Base-by-base conservation (phyloP, 2,888 invertebrate species). In the Thysanoteuthis rhombus region DNA sequence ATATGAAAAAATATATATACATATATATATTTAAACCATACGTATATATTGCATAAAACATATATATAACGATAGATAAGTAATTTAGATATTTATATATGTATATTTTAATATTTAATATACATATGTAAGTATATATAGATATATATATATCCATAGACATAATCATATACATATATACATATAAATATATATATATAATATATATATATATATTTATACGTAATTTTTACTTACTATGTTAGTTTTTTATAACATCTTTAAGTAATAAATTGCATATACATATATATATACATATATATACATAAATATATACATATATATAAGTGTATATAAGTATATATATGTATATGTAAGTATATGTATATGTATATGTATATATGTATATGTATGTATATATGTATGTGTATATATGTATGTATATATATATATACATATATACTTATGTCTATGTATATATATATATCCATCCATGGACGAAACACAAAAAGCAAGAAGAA, bases 401-500 rank as follows among this genome's bases (percentile, higher is more conserved):
- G 19, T 75, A n/a, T 75, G 12, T 75, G n/a, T 75, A 75, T 75
- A n/a, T 75, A 19, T 75, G 19, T n/a, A n/a, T 75, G 19, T 75
- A n/a, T 75, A 75, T 75, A 75, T 75, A 75, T 75, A n/a, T 75
- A 75, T 75, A 75, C 75, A 75, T 75, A 75, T 75, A 75, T 75
- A 75, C 75, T 75, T 32, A 75, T 75, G 75, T 75, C 75, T 75
- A n/a, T 75, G 75, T 75, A 75, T 75, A 75, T 75, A 75, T 75
- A 75, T 75, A 75, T 75, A 75, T 75, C 75, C 75, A 75, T n/a
- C n/a, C 75, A 75, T 75, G 75, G 75, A 75, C n/a, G 75, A 75
- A 75, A n/a, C n/a, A 75, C 75, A 75, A 75, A 75, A 75, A 16
- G 75, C 75, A 75, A n/a, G n/a, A 75, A 75, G 75, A 75, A 75